phyloP scores from a whole-genome alignment of 2,888 invertebrate genomes.

The Thelaira solivaga region DNA sequence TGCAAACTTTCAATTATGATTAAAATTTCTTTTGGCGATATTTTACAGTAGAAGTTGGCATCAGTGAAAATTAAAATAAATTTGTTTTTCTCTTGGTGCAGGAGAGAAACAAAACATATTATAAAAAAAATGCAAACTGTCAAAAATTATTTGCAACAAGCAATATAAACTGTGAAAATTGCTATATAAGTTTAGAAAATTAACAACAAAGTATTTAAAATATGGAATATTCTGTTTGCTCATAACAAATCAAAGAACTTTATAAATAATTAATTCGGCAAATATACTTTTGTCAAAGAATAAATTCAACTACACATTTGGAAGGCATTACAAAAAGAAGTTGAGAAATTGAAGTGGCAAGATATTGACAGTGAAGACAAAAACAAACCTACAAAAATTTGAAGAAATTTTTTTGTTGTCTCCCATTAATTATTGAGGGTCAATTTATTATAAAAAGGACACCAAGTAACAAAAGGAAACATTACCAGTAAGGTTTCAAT shows the following conservation, averaged over 20 bases:
- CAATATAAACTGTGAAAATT: conserved; percentile 39
- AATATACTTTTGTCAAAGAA: neutral
- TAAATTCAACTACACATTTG: conserved; percentile 5
- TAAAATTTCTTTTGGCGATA: neutral
- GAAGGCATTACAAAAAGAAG: neutral
- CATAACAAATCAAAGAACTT: neutral
- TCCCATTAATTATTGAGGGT: neutral
- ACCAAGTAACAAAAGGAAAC: conserved; percentile 10
- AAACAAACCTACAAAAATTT: conserved; percentile 20
- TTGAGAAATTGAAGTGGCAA: conserved; percentile 1
- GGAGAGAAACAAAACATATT: conserved; percentile 15
- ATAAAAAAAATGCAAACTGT: conserved; percentile 12
- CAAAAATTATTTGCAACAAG: conserved; percentile 52
- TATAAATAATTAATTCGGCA: neutral
- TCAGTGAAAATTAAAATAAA: neutral
- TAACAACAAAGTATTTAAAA: neutral
- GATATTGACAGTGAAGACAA: conserved; percentile 22
- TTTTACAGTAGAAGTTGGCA: neutral
- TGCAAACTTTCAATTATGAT: too few relatives aligned
- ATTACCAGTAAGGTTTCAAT: conserved; percentile 19
- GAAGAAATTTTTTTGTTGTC: conserved; percentile 9
- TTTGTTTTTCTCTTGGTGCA: neutral
- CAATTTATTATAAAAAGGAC: conserved; percentile 20
- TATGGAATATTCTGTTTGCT: neutral
- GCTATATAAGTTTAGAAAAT: neutral